Evolutionary conservation across 2,797 vertebrate species (phyloP), one percentile per base, ranked within the genome.

Genomic region (Falco berigora): DNA sequence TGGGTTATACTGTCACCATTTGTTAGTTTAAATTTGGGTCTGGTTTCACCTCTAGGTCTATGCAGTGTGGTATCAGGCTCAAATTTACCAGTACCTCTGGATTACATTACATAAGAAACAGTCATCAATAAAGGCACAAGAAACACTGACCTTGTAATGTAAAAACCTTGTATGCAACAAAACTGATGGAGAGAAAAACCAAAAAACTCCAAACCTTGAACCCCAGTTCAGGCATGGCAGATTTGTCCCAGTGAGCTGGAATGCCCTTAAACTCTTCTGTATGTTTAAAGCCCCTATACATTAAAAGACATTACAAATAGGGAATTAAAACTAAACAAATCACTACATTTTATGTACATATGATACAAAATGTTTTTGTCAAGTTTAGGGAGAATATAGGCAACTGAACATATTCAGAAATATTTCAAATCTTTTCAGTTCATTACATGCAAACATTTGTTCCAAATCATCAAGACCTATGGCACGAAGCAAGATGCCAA

Each of bases 231-330:
- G 98, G 98, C 23, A 99, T 56, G 24, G 98, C 98, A 22, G 72
- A 97, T 89, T 98, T 98, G 96, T 99, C 99, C 99, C 99, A 99
- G 86, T 99, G 78, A 36, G 97, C 10, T 69, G 99, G 99, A 91
- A 98, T 94, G 42, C 27, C 92, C 71, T 90, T 97, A 88, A 97
- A 71, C 24, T 25, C 66, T 72, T 94, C 97, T 40, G 85, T 66
- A 73, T 49, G 47, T 40, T 96, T 97, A 73, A 91, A 50, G 10
- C 74, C 94, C 61, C 98, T 98, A 91, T 28, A 90, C 9, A 47
- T 80, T 68, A 90, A 23, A 90, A 95, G 14, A 90, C 19, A 90
- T 75, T 64, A 77, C 14, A 85, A 71, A 83, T 0, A 87, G 28
- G 25, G 27, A 75, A 84, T 47, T 69, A 76, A 86, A 95, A 50